Evolutionary conservation across 1,140 invertebrate species (phyloP).

Genomic region (Calephelis virginiensis): DNA sequence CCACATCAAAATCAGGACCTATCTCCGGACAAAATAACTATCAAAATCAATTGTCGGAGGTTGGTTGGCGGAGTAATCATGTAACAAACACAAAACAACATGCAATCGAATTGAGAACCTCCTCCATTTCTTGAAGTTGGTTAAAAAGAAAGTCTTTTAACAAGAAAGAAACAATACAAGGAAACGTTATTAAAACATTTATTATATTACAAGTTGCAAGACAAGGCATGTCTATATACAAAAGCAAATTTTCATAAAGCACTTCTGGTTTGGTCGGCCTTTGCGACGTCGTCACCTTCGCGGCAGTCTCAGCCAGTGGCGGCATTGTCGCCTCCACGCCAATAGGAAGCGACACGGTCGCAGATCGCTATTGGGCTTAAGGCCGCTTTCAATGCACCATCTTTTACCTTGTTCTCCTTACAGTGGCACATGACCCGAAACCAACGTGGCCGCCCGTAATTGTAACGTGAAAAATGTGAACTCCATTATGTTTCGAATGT

Average conservation of each 20-base stretch:
- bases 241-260: constrained; percentile 8
- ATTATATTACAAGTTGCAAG: too few species aligned
- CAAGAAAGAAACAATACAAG: too few species aligned
- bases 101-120: too few species aligned
- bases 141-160: too few species aligned
- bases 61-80: too few species aligned
- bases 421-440: constrained; percentile 65
- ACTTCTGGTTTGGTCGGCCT: constrained; percentile 58
- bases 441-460: constrained; percentile 40
- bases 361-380: constrained; percentile 76
- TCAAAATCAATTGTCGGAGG: too few species aligned
- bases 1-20: too few species aligned
- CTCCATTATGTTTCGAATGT: not conserved
- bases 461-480: constrained; percentile 21
- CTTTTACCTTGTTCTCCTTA: constrained; percentile 78
- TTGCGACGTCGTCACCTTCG: constrained; percentile 65
- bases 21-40: too few species aligned
- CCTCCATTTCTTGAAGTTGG: too few species aligned
- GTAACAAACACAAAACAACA: too few species aligned
- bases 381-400: constrained; percentile 77
- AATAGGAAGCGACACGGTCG: constrained; percentile 72
- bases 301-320: constrained; percentile 46
- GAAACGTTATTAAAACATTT: too few species aligned
- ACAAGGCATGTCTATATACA: not conserved
- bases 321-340: constrained; percentile 73